Evolutionary conservation across 2,888 invertebrate species (phyloP).

Genomic region (Cabera pusaria): DNA sequence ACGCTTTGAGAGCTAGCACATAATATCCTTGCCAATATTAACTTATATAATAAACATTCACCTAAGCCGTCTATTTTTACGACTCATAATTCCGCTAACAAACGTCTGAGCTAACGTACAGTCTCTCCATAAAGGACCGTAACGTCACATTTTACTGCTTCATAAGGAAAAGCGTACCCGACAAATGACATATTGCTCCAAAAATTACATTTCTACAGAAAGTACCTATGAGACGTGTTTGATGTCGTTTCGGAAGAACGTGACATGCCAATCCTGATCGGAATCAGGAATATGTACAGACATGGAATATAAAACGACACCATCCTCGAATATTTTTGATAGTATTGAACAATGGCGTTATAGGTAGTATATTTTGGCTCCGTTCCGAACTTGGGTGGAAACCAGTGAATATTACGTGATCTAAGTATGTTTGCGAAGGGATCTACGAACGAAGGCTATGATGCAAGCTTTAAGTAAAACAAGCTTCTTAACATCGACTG

Average conservation of each 20-base stretch:
- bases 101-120: constrained; percentile 8
- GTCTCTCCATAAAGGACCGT: constrained; percentile 14
- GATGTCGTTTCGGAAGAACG: constrained; percentile 42
- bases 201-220: constrained; percentile 46
- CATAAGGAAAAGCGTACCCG: constrained; percentile 20
- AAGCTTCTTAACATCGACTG: too few relatives aligned
- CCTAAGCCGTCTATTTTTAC: constrained; percentile 5
- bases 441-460: too few relatives aligned
- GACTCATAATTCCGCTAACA: constrained; percentile 8
- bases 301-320: constrained; percentile 64
- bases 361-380: constrained; percentile 27
- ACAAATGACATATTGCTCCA: constrained; percentile 35
- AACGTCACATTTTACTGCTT: constrained; percentile 16
- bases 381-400: constrained; percentile 18
- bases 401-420: constrained; percentile 25
- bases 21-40: too few relatives aligned
- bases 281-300: constrained; percentile 58
- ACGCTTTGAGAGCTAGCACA: too few relatives aligned
- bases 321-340: constrained; percentile 40
- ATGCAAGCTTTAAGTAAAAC: too few relatives aligned
- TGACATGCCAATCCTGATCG: constrained; percentile 61
- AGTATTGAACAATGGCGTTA: constrained; percentile 33
- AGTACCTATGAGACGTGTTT: constrained; percentile 47
- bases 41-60: too few relatives aligned
- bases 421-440: too few relatives aligned